Evolutionary conservation across 1,140 invertebrate species (phyloP).

Genomic region (Pantala flavescens): DNA sequence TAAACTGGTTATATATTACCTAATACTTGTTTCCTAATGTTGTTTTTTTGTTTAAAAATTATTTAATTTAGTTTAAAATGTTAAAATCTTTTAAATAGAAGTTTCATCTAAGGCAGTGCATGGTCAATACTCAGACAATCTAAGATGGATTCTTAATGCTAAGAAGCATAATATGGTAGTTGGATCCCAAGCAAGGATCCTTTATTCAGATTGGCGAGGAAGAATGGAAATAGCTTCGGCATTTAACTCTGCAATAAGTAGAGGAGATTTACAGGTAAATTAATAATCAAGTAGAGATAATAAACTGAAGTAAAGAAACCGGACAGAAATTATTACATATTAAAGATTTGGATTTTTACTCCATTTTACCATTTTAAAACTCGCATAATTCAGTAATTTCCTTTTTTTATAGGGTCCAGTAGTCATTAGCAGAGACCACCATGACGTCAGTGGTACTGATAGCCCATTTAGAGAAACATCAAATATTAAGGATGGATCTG

Average conservation of each 20-base stretch:
- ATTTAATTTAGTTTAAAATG: too few relatives aligned
- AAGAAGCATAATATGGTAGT: slow-evolving; percentile 49
- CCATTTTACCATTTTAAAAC: background rate
- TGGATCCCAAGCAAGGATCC: slow-evolving; percentile 51
- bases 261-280: slow-evolving; percentile 37
- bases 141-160: slow-evolving; percentile 52
- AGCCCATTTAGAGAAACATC: slow-evolving; percentile 58
- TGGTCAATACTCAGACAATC: slow-evolving; percentile 51
- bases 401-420: slow-evolving; percentile 40
- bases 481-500: slow-evolving; percentile 55
- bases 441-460: slow-evolving; percentile 60
- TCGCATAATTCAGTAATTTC: background rate
- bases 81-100: background rate
- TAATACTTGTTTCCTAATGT: too few relatives aligned
- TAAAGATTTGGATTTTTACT: background rate
- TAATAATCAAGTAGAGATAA: background rate
- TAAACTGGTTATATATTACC: too few relatives aligned
- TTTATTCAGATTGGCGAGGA: slow-evolving; percentile 52
- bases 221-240: slow-evolving; percentile 44
- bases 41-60: too few relatives aligned
- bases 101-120: slow-evolving; percentile 29
- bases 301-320: background rate
- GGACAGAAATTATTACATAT: background rate
- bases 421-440: slow-evolving; percentile 55
- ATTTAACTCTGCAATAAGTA: slow-evolving; percentile 48